A percentile compares a stretch with the other conserved stretches of the same genome.
Evolutionary conservation across 2,888 invertebrate species (phyloP).

Genomic region (Sarcophaga variegata): DNA sequence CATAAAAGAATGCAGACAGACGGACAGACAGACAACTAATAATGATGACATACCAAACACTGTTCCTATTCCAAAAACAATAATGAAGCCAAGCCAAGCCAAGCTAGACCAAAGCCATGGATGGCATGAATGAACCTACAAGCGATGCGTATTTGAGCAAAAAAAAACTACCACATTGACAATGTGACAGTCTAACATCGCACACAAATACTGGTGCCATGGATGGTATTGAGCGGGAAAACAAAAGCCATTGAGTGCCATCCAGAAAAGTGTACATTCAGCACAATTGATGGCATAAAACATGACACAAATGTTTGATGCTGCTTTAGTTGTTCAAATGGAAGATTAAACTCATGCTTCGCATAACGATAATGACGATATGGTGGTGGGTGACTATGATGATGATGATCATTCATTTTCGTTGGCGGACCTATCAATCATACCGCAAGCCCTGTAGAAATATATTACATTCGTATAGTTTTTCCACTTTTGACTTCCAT

Average conservation of each 20-base stretch:
- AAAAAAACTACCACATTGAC: constrained; percentile 46
- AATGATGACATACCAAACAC: constrained; percentile 44
- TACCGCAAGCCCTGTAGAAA: constrained; percentile 37
- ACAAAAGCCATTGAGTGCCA: constrained; percentile 42
- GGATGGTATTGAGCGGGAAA: not conserved
- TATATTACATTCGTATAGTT: constrained; percentile 13
- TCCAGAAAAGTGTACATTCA: constrained; percentile 61
- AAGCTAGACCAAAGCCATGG: not conserved
- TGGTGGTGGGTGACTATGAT: constrained; percentile 7
- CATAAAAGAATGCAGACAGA: not conserved
- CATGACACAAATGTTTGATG: constrained; percentile 60
- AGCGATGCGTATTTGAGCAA: constrained; percentile 21
- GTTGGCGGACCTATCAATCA: constrained; percentile 61
- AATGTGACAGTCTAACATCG: constrained; percentile 29
- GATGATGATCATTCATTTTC: constrained; percentile 25
- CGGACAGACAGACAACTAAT: constrained; percentile 23
- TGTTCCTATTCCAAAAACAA: constrained; percentile 38
- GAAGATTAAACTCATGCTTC: constrained; percentile 38
- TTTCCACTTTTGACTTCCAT: constrained; percentile 7
- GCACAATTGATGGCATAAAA: constrained; percentile 61
- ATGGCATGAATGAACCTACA: constrained; percentile 41
- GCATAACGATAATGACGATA: constrained; percentile 17
- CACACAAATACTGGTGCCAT: not conserved
- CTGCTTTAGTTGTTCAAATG: constrained; percentile 58
- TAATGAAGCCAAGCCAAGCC: constrained; percentile 23